Evolutionary conservation across 2,888 invertebrate species (phyloP), one percentile per base, ranked within the genome.

Genomic region (Drosophila pseudotalamancana): DNA sequence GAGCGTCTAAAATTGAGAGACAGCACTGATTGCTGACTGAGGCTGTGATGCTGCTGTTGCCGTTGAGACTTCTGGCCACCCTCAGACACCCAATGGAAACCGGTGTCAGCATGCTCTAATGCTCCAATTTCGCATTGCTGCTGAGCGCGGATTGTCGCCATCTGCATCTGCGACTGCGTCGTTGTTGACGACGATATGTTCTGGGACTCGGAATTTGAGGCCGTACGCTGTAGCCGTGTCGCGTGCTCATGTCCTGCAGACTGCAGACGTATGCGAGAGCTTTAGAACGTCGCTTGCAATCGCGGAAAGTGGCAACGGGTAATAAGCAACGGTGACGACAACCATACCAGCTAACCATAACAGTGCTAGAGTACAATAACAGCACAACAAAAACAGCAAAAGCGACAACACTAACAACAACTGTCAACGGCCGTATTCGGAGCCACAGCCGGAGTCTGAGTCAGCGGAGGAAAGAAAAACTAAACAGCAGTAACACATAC

Each of bases 201-300:
- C 46, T 40, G 46, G 31, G 39, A 42, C 35, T 62, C 69, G 69
- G 65, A 29, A 50, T 46, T 64, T 55, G 46, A 49, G 53, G 53
- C 66, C 65, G 74, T 65, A 39, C 35, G 66, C 48, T 45, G 39
- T 45, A 60, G 42, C 62, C 43, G 63, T 40, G 71, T 71, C 61
- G 71, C 64, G 51, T 72, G 75, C 62, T 49, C 60, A 56, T 70
- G 76, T 70, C 70, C 76, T 76, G 72, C 82, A 84, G 74, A 74
- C 68, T 73, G 69, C 85, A 82, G 77, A 82, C 82, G 85, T 82
- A 79, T 79, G 77, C 79, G 82, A 83, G 77, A 77, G 79, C 77
- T 79, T 82, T 74, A 82, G 79, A 85, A 85, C 79, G 82, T 74
- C 77, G 82, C 82, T 85, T 82, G 79, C 79, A 77, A 85, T 67